phyloP scores from a whole-genome alignment of 2,888 invertebrate species.

The Norana najaformis region DNA sequence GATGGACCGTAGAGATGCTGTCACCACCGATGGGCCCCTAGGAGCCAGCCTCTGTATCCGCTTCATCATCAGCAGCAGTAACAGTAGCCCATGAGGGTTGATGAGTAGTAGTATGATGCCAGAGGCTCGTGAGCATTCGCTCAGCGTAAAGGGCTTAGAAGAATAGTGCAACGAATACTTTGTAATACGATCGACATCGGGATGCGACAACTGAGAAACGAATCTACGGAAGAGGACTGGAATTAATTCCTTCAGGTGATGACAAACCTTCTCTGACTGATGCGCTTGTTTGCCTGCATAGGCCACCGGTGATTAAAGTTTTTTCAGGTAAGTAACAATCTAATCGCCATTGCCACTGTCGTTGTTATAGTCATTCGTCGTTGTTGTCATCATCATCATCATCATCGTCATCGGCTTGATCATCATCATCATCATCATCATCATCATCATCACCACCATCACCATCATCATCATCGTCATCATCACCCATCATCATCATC shows the following conservation, averaged over 20 bases:
- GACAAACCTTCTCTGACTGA: too few relatives aligned
- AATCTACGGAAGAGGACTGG: background rate
- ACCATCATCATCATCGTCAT: background rate
- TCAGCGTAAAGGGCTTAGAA: background rate
- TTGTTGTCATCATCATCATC: background rate
- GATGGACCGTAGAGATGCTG: background rate
- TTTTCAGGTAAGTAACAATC: background rate
- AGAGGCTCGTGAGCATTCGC: background rate
- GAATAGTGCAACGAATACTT: background rate
- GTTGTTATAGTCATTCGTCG: background rate
- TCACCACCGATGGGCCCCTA: background rate
- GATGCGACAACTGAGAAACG: background rate
- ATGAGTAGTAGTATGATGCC: background rate
- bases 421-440: background rate
- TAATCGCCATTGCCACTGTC: background rate
- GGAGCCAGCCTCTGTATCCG: background rate
- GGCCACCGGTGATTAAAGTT: too few relatives aligned
- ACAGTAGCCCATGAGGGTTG: background rate
- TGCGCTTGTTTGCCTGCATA: too few relatives aligned
- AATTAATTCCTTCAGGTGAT: too few relatives aligned
- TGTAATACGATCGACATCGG: background rate
- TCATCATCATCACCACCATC: background rate
- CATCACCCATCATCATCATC: background rate
- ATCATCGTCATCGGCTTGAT: background rate
- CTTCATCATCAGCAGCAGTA: background rate